phyloP scores from a whole-genome alignment of 2,797 vertebrate genomes.

The Melanotaenia maccullochi region DNA sequence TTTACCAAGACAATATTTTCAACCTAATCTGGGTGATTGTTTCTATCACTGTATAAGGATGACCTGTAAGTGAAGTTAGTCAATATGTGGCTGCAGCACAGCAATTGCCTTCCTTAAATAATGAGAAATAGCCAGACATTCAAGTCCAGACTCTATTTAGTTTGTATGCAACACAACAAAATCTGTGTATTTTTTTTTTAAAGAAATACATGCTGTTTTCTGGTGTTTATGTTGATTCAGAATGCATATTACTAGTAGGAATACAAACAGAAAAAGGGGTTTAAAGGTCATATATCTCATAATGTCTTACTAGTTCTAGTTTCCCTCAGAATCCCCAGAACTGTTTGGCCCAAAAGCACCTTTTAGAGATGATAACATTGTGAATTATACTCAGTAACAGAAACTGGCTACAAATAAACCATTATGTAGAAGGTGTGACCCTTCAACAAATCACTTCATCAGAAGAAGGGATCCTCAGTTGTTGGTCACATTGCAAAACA shows the following conservation, averaged over 20 bases:
- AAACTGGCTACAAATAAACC: neutral
- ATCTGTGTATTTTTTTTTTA: no score
- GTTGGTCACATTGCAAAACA: neutral
- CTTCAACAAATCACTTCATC: constrained; percentile 1
- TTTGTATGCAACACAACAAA: neutral
- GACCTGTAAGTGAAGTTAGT: no score
- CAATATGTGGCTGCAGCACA: neutral
- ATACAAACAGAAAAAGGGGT: neutral
- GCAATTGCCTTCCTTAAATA: neutral
- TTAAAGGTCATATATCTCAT: neutral
- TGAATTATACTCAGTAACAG: neutral
- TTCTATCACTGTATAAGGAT: neutral
- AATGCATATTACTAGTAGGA: neutral
- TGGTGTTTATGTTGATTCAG: neutral
- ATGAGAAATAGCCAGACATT: neutral
- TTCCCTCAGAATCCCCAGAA: neutral
- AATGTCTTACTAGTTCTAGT: neutral
- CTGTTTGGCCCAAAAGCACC: neutral
- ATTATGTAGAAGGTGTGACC: neutral
- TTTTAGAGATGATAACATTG: neutral
- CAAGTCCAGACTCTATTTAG: no score
- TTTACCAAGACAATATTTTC: neutral
- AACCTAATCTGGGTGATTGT: neutral
- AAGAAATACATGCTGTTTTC: no score
- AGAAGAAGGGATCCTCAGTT: neutral